Percentiles rank a stretch among this genome's conserved stretches.
These are phyloP conservation scores for Vesta saturnalis DNA, from an alignment of 2,888 invertebrate species.

Conservation along the genomic window DNA sequence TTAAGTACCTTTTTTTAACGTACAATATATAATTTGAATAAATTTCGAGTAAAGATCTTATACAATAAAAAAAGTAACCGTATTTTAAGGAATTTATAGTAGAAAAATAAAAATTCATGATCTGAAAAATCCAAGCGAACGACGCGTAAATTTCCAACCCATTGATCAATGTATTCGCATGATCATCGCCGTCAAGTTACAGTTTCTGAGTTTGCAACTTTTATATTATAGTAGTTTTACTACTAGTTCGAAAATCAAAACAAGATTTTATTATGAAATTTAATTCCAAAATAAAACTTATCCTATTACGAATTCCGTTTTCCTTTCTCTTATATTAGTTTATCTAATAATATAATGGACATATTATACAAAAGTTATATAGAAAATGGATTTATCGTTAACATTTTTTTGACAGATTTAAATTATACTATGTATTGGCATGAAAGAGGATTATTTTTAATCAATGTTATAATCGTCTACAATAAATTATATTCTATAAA, in stretches of 20 bases:
- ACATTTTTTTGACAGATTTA: too few relatives aligned
- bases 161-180: slow-evolving; percentile 32
- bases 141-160: slow-evolving; percentile 37
- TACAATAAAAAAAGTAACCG: slow-evolving; percentile 26
- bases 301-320: background rate
- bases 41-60: slow-evolving; percentile 6
- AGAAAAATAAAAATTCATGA: slow-evolving; percentile 39
- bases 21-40: background rate
- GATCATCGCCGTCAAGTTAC: slow-evolving; percentile 24
- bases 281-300: slow-evolving; percentile 9
- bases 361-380: background rate
- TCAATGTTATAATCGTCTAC: too few relatives aligned
- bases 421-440: too few relatives aligned
- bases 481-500: too few relatives aligned
- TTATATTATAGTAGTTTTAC: slow-evolving; percentile 14
- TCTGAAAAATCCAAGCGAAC: slow-evolving; percentile 34
- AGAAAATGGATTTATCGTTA: background rate
- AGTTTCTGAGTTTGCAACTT: slow-evolving; percentile 16
- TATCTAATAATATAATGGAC: background rate
- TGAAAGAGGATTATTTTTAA: too few relatives aligned
- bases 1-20: background rate
- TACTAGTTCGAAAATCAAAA: slow-evolving; percentile 14
- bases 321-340: background rate
- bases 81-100: slow-evolving; percentile 32
- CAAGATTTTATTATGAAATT: slow-evolving; percentile 9